Conservation (phyloP, 2,888 invertebrate genomes). For the Rhingia rostrata region DNA sequence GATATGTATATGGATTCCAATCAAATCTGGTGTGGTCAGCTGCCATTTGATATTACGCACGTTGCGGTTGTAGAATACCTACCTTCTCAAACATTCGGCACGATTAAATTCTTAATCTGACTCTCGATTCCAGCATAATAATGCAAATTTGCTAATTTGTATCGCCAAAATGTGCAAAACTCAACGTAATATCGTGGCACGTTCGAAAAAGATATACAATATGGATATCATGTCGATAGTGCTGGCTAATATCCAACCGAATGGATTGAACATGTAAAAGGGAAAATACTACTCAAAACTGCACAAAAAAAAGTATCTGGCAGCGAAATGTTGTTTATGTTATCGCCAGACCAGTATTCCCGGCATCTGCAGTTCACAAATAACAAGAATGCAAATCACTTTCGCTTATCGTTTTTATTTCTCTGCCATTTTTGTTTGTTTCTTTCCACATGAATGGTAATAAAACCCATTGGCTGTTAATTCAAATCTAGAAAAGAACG, state of each 20-base stretch:
- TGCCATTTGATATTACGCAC: neutral
- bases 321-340: slow-evolving; percentile 52
- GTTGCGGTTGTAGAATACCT: neutral
- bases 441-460: slow-evolving; percentile 14
- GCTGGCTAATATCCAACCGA: slow-evolving; percentile 46
- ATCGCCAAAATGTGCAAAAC: neutral
- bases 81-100: neutral
- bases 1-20: no score
- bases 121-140: slow-evolving; percentile 7
- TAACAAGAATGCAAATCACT: slow-evolving; percentile 53
- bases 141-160: slow-evolving; percentile 19
- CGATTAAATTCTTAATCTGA: slow-evolving; percentile 9
- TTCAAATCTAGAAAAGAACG: slow-evolving; percentile 44
- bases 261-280: slow-evolving; percentile 5
- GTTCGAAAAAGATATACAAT: slow-evolving; percentile 1
- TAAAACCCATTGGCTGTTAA: slow-evolving; percentile 35
- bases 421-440: neutral
- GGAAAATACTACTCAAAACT: neutral
- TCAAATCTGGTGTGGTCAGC: no score
- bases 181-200: neutral
- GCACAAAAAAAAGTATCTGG: slow-evolving; percentile 8
- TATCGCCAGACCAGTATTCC: slow-evolving; percentile 49
- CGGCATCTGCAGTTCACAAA: slow-evolving; percentile 30
- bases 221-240: slow-evolving; percentile 23
- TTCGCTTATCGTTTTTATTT: slow-evolving; percentile 47